These are phyloP conservation scores for Gallinago solitaria DNA, from an alignment of 2,797 vertebrate genomes.

Conservation along the genomic window DNA sequence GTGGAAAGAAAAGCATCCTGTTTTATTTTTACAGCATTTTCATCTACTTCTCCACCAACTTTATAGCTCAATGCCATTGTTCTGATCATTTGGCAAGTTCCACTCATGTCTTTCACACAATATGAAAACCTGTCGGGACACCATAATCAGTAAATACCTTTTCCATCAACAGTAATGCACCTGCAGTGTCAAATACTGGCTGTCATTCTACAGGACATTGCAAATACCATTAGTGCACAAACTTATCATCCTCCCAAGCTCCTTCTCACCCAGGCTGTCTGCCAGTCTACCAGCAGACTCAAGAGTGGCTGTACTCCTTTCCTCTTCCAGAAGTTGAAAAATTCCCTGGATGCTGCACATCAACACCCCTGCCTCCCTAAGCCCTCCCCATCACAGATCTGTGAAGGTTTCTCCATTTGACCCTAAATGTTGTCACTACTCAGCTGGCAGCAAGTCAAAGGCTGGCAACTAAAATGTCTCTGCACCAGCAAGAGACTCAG, in stretches of 20 bases:
- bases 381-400: neutral
- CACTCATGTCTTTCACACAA: neutral
- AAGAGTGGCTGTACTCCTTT: neutral
- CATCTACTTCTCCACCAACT: neutral
- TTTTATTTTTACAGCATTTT: neutral
- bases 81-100: neutral
- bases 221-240: neutral
- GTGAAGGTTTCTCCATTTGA: neutral
- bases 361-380: neutral
- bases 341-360: neutral
- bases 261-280: neutral
- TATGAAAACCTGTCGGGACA: neutral
- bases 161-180: neutral
- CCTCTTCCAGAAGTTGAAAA: neutral
- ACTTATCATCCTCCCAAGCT: neutral
- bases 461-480: neutral
- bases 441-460: neutral
- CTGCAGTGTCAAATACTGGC: neutral
- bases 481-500: neutral
- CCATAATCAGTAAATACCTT: neutral
- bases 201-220: neutral
- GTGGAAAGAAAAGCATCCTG: constrained; percentile 33
- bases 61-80: neutral
- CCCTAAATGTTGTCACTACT: neutral
- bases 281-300: neutral